Evolutionary conservation across 2,888 invertebrate species (phyloP).

Genomic region (Ophioninae sp.): DNA sequence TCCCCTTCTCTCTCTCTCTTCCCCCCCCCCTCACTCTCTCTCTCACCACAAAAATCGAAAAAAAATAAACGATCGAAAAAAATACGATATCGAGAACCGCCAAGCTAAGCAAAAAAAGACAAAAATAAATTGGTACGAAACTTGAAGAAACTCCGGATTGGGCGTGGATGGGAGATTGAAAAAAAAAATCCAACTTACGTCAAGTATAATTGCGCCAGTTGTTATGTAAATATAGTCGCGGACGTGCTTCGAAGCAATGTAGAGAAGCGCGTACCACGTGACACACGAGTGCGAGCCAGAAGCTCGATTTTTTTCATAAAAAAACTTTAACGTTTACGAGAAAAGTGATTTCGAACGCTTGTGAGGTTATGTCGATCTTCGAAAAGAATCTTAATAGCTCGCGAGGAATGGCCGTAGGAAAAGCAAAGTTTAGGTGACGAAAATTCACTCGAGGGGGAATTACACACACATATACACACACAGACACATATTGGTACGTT

Average conservation of each 20-base stretch:
- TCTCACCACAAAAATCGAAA: neutral
- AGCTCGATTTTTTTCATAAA: no score
- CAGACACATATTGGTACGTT: slow-evolving; percentile 32
- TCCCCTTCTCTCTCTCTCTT: slow-evolving; percentile 5
- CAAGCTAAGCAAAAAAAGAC: neutral
- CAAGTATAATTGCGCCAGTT: slow-evolving; percentile 36
- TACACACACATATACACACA: slow-evolving; percentile 7
- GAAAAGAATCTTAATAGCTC: slow-evolving; percentile 13
- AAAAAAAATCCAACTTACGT: slow-evolving; percentile 6
- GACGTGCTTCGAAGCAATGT: slow-evolving; percentile 11
- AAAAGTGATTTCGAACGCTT: no score
- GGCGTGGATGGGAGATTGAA: neutral
- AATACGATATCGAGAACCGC: neutral
- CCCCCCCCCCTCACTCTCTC: neutral
- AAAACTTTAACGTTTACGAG: no score
- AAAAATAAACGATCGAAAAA: slow-evolving; percentile 5
- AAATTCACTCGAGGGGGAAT: slow-evolving; percentile 1
- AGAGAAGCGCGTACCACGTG: no score
- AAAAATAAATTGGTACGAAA: neutral
- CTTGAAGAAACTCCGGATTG: neutral
- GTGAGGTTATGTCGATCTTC: no score
- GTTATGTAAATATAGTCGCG: slow-evolving; percentile 56
- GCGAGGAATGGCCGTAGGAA: neutral
- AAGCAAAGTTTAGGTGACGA: neutral
- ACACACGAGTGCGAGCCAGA: no score